Percentiles rank a stretch among this genome's conserved stretches.
Conservation (phyloP, 2,888 invertebrate genomes). For the Drosophila setosimentum region DNA sequence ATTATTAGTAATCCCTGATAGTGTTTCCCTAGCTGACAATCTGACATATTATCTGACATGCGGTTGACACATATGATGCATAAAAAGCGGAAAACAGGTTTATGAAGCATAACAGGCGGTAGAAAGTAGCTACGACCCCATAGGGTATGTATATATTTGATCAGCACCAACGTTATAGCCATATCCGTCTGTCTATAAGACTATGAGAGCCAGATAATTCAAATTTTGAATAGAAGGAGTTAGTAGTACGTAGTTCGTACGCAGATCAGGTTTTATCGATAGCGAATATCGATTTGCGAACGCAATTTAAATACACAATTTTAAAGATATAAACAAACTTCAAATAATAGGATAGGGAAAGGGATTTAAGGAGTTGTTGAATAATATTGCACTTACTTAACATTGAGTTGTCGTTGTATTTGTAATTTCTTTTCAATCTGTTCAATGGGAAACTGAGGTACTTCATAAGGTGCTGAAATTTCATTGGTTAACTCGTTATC, state of each 20-base stretch:
- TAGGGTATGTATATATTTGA: background rate
- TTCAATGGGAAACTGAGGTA: constrained; percentile 99
- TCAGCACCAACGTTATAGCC: too few species aligned
- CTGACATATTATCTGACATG: background rate
- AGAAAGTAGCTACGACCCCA: background rate
- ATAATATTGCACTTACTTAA: constrained; percentile 90
- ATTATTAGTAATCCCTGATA: background rate
- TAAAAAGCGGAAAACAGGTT: background rate
- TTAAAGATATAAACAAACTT: too few species aligned
- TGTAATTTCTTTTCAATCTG: constrained; percentile 97
- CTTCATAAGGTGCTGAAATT: constrained; percentile 98
- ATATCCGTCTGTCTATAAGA: too few species aligned
- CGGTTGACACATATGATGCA: background rate
- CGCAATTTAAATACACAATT: too few species aligned
- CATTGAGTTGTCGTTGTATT: constrained; percentile 94
- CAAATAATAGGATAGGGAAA: background rate
- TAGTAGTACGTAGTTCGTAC: background rate
- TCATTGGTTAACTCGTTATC: constrained; percentile 88
- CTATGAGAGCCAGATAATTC: too few species aligned
- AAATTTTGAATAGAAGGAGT: background rate
- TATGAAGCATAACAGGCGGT: background rate
- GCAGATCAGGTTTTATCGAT: too few species aligned
- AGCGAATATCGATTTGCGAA: too few species aligned
- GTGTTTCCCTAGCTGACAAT: background rate
- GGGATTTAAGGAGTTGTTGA: background rate